Evolutionary conservation across 1,140 invertebrate species (phyloP).

Genomic region (Megathymus violae): DNA sequence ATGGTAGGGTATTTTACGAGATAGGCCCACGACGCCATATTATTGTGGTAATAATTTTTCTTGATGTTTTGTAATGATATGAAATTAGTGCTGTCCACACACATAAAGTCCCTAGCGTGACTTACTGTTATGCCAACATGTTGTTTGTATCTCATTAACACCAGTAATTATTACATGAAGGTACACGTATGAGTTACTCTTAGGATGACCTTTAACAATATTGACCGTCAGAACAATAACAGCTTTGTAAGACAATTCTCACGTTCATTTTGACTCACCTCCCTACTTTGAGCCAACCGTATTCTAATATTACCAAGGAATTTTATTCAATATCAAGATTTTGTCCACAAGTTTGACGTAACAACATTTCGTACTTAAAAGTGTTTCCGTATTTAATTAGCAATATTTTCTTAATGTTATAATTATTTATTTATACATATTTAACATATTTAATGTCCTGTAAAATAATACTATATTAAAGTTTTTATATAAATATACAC

Average conservation of each 20-base stretch:
- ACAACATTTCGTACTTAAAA: not conserved
- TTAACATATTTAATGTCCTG: too few relatives aligned
- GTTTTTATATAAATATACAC: too few relatives aligned
- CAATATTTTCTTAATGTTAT: too few relatives aligned
- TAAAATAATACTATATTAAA: too few relatives aligned
- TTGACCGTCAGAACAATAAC: constrained; percentile 63
- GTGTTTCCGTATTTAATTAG: too few relatives aligned
- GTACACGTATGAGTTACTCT: constrained; percentile 25
- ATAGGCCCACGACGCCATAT: too few relatives aligned
- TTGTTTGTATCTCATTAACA: constrained; percentile 40
- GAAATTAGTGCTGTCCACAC: too few relatives aligned
- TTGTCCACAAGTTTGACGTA: not conserved
- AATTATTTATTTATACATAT: too few relatives aligned
- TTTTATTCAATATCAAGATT: constrained; percentile 19
- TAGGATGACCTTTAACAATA: constrained; percentile 39
- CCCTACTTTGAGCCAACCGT: constrained; percentile 20
- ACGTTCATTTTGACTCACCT: constrained; percentile 43
- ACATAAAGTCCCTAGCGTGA: constrained; percentile 1
- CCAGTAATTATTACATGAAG: constrained; percentile 44
- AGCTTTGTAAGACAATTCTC: constrained; percentile 55
- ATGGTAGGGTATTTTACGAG: too few relatives aligned
- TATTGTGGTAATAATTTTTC: too few relatives aligned
- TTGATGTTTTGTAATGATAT: too few relatives aligned
- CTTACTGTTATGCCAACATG: constrained; percentile 1
- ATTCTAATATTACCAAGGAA: constrained; percentile 4